Conservation (phyloP, 1,140 invertebrate species). For the Frieseomelitta varia region DNA sequence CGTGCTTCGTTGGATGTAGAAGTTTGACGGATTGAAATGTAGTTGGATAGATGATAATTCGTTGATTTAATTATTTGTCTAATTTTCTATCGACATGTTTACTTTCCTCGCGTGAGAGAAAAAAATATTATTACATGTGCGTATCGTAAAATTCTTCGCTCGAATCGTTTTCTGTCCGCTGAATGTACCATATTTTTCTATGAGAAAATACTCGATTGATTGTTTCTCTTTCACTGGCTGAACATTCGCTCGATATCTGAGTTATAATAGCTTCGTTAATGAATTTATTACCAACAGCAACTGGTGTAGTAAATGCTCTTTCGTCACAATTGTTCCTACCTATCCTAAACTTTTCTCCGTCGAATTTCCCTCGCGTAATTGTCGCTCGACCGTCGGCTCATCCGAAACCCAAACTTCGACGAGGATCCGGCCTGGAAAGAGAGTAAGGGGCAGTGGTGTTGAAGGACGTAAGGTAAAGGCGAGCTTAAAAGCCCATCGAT, state of each 20-base stretch:
- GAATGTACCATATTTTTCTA: no score
- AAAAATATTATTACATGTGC: no score
- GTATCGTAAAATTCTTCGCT: no score
- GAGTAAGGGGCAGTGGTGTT: background rate
- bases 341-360: background rate
- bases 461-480: background rate
- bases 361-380: background rate
- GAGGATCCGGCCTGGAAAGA: background rate
- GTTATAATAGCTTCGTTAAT: background rate
- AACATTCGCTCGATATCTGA: no score
- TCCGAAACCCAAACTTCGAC: background rate
- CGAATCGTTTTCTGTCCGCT: no score
- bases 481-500: background rate
- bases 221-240: no score
- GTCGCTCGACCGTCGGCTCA: background rate
- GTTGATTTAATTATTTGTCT: no score
- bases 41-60: no score
- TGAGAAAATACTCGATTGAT: background rate
- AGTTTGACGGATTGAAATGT: no score
- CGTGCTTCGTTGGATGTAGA: background rate
- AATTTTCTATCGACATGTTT: no score
- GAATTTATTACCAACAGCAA: background rate
- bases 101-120: no score
- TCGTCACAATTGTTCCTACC: background rate
- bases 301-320: no score